Base-by-base conservation (phyloP, 2,797 vertebrate species). In the Danio albolineatus region DNA sequence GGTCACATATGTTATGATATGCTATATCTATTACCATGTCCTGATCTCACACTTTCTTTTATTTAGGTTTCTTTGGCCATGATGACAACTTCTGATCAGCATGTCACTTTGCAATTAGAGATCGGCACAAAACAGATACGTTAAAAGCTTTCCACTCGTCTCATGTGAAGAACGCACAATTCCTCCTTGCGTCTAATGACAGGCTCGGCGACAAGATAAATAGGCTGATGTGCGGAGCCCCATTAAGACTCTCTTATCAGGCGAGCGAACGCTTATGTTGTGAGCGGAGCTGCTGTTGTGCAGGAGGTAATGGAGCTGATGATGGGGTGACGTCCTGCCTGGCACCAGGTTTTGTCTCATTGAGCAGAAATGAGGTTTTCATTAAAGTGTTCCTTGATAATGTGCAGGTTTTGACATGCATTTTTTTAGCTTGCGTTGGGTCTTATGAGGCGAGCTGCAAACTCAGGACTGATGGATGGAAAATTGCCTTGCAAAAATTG, bases 171-270 rank as follows among this genome's bases (percentile, higher is more conserved):
- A 48, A 36, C 6, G 3, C 38, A 38, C 56, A n/a, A 38, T 48
- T 57, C 57, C 16, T 38, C 59, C 43, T 13, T 19, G 57, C 10
- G 0, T 60, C 72, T 73, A 73, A 73, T 61, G 72, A 73, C 43
- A 61, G 44, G 59, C 56, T 38, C 21, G 2, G 56, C 2, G 57
- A 61, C 72, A 48, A 73, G 72, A 73, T 73, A 48, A 73, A 73
- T 60, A 48, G 72, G 41, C 41, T 28, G 43, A 61, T 73, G 39
- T 9, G 19, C 46, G 44, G 21, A 72, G 43, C 41, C 43, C 72
- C 43, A 73, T 73, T 48, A 73, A 38, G 72, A 61, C 13, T 73
- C 41, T 59, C 71, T 73, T 73, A 60, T 73, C 71, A 59, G 41
- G 8, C 14, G 5, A 13, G 67, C 38, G 10, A 57, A 19, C 8